Evolutionary conservation across 1,140 invertebrate genomes (phyloP), one percentile per base, ranked within the genome.

Genomic region (Anthonomus grandis): DNA sequence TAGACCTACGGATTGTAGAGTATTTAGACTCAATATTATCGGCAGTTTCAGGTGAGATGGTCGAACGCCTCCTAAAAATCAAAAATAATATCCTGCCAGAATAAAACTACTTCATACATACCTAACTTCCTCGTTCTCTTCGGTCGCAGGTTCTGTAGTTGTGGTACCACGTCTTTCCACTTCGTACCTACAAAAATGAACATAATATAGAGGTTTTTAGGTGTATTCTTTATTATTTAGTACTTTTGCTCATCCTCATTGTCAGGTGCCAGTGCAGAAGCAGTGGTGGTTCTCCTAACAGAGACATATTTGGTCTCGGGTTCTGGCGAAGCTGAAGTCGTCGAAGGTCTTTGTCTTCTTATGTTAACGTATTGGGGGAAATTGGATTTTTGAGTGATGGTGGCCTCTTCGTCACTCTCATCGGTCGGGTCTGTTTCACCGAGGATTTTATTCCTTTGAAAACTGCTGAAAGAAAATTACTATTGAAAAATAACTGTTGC

Each of bases 311-410:
- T 66, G 8, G 22, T 64, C 53, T 68, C 66, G 23, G 62, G 48
- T 64, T 70, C 58, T 9, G 21, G 24, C 9, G 52, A 18, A 51
- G 62, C 48, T 64, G 71, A 58, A 4, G 76, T 66, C 1, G 80
- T 79, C 0, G 79, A 75, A 8, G 83, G 82, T 57, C 81, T 75
- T 0, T 75, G 66, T 34, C 86, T 77, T 45, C 83, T 73, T 24
- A 88, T 85, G 59, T 82, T 87, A 0, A 85, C 81, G 49, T 88
- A 89, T 62, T 82, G 81, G 49, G 78, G 78, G 62, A 54, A 75
- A 49, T 54, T 53, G 18, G n/a, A 39, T 60, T 71, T 65, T 5
- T 62, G 69, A 53, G 18, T 67, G 18, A 60, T 63, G 64, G 73
- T 71, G 5, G 70, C 62, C 2, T 64, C 62, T n/a, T 74, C 69